These are phyloP conservation scores for Cosmia pyralina DNA, from an alignment of 2,888 invertebrate genomes.

Conservation along the genomic window DNA sequence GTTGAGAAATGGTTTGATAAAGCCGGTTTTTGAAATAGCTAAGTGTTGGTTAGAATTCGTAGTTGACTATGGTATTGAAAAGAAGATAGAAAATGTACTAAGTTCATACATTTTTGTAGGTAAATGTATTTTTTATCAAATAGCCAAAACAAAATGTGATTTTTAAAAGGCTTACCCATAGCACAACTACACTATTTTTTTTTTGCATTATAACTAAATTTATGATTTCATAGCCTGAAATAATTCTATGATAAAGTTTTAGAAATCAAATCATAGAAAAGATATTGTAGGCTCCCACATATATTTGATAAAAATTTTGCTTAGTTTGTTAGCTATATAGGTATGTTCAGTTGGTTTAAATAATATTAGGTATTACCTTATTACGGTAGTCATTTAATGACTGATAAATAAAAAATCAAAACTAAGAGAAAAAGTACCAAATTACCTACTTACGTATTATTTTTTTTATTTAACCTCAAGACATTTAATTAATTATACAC, in stretches of 20 bases:
- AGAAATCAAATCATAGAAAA: no score
- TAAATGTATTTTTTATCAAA: background rate
- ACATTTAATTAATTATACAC: background rate
- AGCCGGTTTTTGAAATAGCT: background rate
- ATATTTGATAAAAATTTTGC: no score
- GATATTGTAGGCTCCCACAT: no score
- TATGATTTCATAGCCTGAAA: background rate
- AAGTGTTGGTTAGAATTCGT: background rate
- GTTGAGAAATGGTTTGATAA: conserved; percentile 20
- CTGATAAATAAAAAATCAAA: background rate
- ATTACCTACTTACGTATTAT: background rate
- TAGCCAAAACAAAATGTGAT: background rate
- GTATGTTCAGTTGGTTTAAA: background rate
- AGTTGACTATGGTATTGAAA: background rate
- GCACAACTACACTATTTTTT: background rate
- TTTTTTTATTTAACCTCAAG: background rate
- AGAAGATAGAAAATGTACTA: background rate
- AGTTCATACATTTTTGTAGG: background rate
- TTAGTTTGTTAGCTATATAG: no score
- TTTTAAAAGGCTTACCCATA: background rate
- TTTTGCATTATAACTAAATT: background rate
- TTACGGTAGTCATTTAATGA: background rate
- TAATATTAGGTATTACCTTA: background rate
- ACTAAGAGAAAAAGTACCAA: background rate
- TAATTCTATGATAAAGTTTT: background rate